These are phyloP conservation scores for Saturnia pavonia DNA, from an alignment of 2,888 invertebrate species.

Conservation along the genomic window DNA sequence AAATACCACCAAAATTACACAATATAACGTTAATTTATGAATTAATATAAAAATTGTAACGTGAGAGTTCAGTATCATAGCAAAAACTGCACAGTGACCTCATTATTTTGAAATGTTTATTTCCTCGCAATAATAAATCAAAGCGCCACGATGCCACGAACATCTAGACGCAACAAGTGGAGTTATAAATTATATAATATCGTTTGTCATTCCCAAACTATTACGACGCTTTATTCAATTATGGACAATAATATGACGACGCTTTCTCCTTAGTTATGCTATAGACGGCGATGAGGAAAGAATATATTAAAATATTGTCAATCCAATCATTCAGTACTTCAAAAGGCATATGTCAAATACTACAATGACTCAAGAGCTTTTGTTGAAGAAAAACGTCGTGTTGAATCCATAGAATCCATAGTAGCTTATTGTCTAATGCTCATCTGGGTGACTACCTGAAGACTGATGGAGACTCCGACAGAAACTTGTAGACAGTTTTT, in stretches of 20 bases:
- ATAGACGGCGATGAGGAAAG: neutral
- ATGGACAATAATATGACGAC: conserved; percentile 18
- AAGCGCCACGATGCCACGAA: neutral
- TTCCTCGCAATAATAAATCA: neutral
- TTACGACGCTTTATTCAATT: conserved; percentile 22
- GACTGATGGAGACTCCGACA: too few species aligned
- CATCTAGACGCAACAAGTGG: conserved; percentile 21
- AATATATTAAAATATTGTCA: neutral
- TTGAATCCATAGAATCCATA: too few species aligned
- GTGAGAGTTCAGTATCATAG: neutral
- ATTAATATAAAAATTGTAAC: too few species aligned
- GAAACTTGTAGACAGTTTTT: too few species aligned
- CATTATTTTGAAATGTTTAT: neutral
- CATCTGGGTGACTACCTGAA: too few species aligned
- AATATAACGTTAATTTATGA: too few species aligned
- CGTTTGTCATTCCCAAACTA: conserved; percentile 20
- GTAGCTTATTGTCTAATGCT: too few species aligned
- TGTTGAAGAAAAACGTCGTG: too few species aligned
- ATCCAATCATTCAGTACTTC: too few species aligned
- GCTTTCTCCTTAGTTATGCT: neutral
- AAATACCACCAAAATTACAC: too few species aligned
- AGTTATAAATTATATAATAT: conserved; percentile 20
- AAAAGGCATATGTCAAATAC: too few species aligned
- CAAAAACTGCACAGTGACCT: neutral
- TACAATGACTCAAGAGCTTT: too few species aligned